These are phyloP conservation scores for Agonopterix alstromeriana DNA, from an alignment of 2,888 invertebrate genomes.

Conservation along the genomic window DNA sequence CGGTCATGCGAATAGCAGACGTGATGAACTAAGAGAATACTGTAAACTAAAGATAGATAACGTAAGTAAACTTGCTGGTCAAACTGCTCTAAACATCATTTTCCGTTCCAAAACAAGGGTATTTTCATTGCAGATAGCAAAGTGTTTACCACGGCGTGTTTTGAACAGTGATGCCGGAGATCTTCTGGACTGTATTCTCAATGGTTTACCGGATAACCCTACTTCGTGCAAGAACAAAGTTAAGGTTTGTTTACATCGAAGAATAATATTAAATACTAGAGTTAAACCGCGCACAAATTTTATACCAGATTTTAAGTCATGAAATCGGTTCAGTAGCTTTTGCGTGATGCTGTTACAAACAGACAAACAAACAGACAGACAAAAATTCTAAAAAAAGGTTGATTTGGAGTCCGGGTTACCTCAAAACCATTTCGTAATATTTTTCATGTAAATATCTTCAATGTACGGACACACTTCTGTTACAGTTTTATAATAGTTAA, in stretches of 20 bases:
- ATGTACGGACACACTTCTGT: no score
- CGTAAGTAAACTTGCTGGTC: conserved; percentile 23
- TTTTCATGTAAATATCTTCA: no score
- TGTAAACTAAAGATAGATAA: conserved; percentile 42
- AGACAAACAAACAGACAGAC: no score
- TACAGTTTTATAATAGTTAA: no score
- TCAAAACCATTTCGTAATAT: no score
- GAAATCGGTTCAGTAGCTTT: no score
- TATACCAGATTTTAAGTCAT: no score
- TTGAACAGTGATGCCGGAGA: conserved; percentile 51
- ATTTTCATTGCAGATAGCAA: conserved; percentile 37
- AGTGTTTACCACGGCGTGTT: conserved; percentile 41
- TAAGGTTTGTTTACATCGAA: conserved; percentile 27
- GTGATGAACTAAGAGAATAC: conserved; percentile 44
- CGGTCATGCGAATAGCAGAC: conserved; percentile 41
- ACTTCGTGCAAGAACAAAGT: conserved; percentile 31
- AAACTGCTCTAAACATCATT: not conserved
- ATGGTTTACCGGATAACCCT: conserved; percentile 42
- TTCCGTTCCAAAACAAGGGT: not conserved
- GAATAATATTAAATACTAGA: no score
- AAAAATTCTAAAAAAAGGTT: no score
- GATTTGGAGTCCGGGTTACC: no score
- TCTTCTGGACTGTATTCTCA: conserved; percentile 48
- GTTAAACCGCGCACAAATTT: no score
- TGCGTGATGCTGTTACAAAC: no score